Evolutionary conservation across 2,797 vertebrate species (phyloP), one percentile per base, ranked within the genome.

Genomic region (Onychomys torridus): DNA sequence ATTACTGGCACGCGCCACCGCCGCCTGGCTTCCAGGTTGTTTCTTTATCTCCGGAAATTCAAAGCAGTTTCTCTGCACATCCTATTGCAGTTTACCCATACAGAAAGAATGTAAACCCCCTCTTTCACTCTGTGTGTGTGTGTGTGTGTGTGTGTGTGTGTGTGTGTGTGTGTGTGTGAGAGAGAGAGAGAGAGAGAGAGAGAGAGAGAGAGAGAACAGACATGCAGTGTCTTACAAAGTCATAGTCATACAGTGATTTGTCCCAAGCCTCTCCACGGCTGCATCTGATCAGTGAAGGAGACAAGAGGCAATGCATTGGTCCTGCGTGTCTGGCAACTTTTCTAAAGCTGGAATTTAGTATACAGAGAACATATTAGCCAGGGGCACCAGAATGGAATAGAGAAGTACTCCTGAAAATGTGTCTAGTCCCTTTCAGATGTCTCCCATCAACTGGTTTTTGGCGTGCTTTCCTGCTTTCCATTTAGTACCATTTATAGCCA

Each of bases 341-440:
- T 96, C 75, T n/a, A 37, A 95, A 94, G 91, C 63, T 93, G 88
- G 71, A 91, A 96, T 97, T 83, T 57, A 78, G 59, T 69, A 34
- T 77, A 93, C 78, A 97, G 78, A 97, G 90, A 97, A 89, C 84
- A 92, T 25, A 3, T 63, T 96, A 93, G 88, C 73, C 87, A 88
- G 91, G 88, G 91, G 84, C 93, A 97, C 61, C 55, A 17, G n/a
- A 87, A 92, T 84, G 77, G 65, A 95, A 69, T 83, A 76, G 95
- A 97, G 97, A 98, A 97, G 49, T 92, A 95, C 93, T 97, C 73
- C 89, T 93, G 79, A 97, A 96, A 96, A 96, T 94, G 23, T 91
- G 59, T 90, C 40, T 97, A 96, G 97, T 96, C 94, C 92, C 76
- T 97, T 97, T 95, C 97, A 97, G 93, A 96, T 97, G 97, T 96